Conservation (phyloP, 2,888 invertebrate genomes). For the Thymelicus acteon region DNA sequence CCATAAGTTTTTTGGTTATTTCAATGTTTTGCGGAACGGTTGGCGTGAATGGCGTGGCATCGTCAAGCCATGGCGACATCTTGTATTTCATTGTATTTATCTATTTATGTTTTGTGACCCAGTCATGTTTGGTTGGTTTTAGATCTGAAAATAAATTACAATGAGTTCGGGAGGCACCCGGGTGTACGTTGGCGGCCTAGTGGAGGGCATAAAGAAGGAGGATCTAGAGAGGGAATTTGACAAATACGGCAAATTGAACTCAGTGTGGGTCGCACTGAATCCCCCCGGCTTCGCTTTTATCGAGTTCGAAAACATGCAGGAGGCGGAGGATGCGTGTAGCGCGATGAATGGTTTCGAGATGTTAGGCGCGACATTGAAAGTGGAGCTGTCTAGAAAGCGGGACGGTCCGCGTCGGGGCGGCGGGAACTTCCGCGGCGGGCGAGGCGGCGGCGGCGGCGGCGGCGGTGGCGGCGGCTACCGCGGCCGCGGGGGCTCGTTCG, state of each 20-base stretch:
- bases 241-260: conserved; percentile 95
- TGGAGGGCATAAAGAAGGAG: conserved; percentile 95
- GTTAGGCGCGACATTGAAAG: conserved; percentile 93
- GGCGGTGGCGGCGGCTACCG: conserved; percentile 80
- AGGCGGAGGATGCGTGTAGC: conserved; percentile 95
- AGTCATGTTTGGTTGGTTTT: conserved; percentile 45
- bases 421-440: conserved; percentile 83
- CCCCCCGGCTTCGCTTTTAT: conserved; percentile 98
- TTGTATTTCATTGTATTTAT: conserved; percentile 81
- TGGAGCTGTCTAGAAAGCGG: conserved; percentile 94
- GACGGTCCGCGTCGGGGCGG: conserved; percentile 88
- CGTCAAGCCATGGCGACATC: conserved; percentile 74
- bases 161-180: conserved; percentile 87
- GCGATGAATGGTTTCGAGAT: conserved; percentile 95
- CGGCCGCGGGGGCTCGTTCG: conserved; percentile 68
- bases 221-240: conserved; percentile 96
- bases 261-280: conserved; percentile 97
- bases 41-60: conserved; percentile 81
- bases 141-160: conserved; percentile 48
- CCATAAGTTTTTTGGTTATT: conserved; percentile 45
- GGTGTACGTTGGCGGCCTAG: conserved; percentile 95
- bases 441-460: conserved; percentile 75
- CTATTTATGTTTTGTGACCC: conserved; percentile 55
- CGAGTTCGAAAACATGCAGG: conserved; percentile 94
- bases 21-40: conserved; percentile 51